phyloP scores from a whole-genome alignment of 2,888 invertebrate genomes.

The Machimus atricapillus region DNA sequence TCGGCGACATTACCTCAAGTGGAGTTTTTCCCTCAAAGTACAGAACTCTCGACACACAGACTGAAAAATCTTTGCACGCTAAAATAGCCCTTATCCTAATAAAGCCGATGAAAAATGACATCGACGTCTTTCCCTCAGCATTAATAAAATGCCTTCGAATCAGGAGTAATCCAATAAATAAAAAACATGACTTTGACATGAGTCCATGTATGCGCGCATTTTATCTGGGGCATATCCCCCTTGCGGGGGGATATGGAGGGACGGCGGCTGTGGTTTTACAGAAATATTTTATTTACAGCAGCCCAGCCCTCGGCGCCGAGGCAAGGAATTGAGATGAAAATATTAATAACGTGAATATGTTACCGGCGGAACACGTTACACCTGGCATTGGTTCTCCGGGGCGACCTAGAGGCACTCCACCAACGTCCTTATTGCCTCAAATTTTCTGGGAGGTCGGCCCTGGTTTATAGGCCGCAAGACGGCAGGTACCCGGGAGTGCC shows the following conservation, averaged over 20 bases:
- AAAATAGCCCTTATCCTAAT: background rate
- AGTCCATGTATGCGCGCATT: constrained; percentile 31
- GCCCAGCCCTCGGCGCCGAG: constrained; percentile 1
- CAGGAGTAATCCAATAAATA: constrained; percentile 45
- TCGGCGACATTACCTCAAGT: background rate
- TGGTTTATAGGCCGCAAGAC: background rate
- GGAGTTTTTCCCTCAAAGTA: background rate
- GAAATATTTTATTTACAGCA: constrained; percentile 42
- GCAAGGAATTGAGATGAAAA: constrained; percentile 42
- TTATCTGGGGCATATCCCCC: background rate
- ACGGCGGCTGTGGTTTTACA: constrained; percentile 22
- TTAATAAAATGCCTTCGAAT: constrained; percentile 45
- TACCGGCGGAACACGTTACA: background rate
- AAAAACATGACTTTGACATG: constrained; percentile 38
- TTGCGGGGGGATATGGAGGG: background rate
- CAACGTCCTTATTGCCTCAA: background rate
- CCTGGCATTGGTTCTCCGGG: background rate
- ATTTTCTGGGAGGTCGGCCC: background rate
- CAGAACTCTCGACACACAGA: background rate
- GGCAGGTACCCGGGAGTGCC: background rate
- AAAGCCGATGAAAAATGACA: constrained; percentile 44
- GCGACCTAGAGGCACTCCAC: background rate
- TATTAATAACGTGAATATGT: constrained; percentile 42
- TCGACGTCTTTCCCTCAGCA: constrained; percentile 43
- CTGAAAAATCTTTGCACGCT: background rate